These are phyloP conservation scores for Lutraria rhynchaena DNA, from an alignment of 1,140 invertebrate genomes.

Conservation along the genomic window DNA sequence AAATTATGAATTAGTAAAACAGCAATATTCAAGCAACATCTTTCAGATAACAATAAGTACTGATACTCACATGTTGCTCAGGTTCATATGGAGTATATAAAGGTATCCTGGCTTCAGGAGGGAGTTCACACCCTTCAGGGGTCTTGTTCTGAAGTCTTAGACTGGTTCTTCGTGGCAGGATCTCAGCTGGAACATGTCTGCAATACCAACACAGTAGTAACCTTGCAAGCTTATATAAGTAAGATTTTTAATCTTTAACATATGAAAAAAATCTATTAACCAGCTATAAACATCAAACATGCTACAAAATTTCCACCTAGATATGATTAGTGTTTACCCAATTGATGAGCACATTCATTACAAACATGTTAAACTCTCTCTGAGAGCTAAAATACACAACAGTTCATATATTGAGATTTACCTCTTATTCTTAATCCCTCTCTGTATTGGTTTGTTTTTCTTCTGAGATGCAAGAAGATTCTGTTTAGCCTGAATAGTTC, in stretches of 20 bases:
- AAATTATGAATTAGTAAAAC: no score
- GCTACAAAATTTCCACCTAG: not conserved
- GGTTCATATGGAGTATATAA: conserved; percentile 5
- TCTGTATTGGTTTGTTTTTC: conserved; percentile 11
- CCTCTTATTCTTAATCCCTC: conserved; percentile 38
- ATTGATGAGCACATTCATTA: no score
- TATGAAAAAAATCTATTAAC: not conserved
- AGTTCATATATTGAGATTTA: no score
- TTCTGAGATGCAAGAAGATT: not conserved
- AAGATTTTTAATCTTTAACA: not conserved
- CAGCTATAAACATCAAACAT: not conserved
- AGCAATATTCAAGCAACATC: not conserved
- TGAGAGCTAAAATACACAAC: no score
- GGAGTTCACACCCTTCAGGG: conserved; percentile 54
- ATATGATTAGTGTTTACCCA: no score
- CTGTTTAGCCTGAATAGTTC: conserved; percentile 32
- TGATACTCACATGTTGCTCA: not conserved
- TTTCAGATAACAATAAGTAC: not conserved
- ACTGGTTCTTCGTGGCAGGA: conserved; percentile 47
- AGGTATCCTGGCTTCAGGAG: conserved; percentile 1
- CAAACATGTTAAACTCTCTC: no score
- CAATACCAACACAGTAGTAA: not conserved
- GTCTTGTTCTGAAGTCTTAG: conserved; percentile 54
- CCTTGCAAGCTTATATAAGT: not conserved
- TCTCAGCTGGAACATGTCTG: conserved; percentile 27